Base-by-base conservation (phyloP, 2,113 vertebrate species). In the Calyptommatus sinebrachiatus region DNA sequence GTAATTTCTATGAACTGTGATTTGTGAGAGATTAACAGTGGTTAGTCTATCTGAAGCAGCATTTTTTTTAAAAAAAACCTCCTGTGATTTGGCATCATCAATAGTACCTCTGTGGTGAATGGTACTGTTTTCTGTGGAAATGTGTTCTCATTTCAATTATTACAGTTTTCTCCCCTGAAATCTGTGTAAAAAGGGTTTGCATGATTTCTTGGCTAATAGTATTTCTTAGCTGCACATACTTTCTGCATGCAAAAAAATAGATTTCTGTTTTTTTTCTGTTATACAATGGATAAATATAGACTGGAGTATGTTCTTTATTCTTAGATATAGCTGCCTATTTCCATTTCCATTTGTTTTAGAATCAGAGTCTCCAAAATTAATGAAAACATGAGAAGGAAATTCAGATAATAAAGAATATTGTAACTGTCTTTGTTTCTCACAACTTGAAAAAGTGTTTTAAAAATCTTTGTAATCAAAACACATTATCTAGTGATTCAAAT, bases 41-140 rank as follows among this genome's bases (percentile, higher is more conserved):
- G 16, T 57, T 80, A 80, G 65, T 67, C 14, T 67, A 41, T 29
- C 62, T 80, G 79, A 73, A 31, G 24, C 65, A 78, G 76, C 48
- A 28, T 66, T 80, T 73, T 73, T n/a, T n/a, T n/a, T n/a, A n/a
- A n/a, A 22, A 73, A 80, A 73, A 67, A 22, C 26, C 46, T 20
- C 67, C 26, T 61, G 21, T 41, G 61, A 35, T 28, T 57, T 57
- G 29, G 78, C 29, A 73, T 41, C 35, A 16, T 67, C 6, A 50
- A 73, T 73, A 14, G 29, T 21, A 73, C 67, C 16, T 65, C 71
- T 73, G 26, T 71, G 26, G 24, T 57, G 48, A 80, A 29, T 80
- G 29, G 24, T 26, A 73, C 29, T 45, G 14, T 67, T 28, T 65
- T 29, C 26, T 16, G 10, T 57, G 28, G 50, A 29, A 67, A 26